A percentile compares a stretch with the other conserved stretches of the same genome.
Conservation (phyloP, 2,888 invertebrate genomes). For the Drosophila greeni region DNA sequence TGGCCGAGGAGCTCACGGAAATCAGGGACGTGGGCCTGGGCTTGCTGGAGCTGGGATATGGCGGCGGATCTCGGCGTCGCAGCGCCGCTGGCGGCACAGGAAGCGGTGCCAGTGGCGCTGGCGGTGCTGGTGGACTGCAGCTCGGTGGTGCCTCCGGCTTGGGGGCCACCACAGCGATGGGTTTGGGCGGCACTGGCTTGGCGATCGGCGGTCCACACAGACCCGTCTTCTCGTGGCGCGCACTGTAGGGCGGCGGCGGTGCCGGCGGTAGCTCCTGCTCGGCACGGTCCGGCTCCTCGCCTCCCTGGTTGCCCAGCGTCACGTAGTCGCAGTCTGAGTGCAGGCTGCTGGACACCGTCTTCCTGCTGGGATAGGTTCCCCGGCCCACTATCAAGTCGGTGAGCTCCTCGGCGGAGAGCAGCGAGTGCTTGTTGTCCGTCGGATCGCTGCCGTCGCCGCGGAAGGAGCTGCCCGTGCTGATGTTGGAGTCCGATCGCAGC, state of each 20-base stretch:
- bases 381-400: constrained; percentile 90
- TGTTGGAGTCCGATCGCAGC: constrained; percentile 87
- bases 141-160: constrained; percentile 42
- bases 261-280: constrained; percentile 85
- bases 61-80: constrained; percentile 82
- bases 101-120: constrained; percentile 13
- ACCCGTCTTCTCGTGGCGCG: constrained; percentile 82
- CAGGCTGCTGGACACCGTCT: constrained; percentile 90
- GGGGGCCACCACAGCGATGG: constrained; percentile 37
- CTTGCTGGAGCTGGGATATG: constrained; percentile 82
- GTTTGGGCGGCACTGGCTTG: constrained; percentile 37
- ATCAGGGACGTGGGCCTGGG: constrained; percentile 79
- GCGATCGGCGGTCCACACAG: constrained; percentile 73
- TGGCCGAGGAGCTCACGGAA: constrained; percentile 74
- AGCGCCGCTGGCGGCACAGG: constrained; percentile 45
- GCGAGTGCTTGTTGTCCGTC: constrained; percentile 86
- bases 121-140: constrained; percentile 34
- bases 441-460: constrained; percentile 94
- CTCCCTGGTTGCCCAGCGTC: constrained; percentile 79
- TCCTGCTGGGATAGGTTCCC: constrained; percentile 86
- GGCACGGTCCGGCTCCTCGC: constrained; percentile 80
- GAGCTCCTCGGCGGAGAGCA: constrained; percentile 89
- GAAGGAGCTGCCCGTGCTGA: constrained; percentile 88
- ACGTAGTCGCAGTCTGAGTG: constrained; percentile 95
- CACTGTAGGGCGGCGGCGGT: constrained; percentile 86